Evolutionary conservation across 2,797 vertebrate genomes (phyloP).

Genomic region (Delichon dasypus): DNA sequence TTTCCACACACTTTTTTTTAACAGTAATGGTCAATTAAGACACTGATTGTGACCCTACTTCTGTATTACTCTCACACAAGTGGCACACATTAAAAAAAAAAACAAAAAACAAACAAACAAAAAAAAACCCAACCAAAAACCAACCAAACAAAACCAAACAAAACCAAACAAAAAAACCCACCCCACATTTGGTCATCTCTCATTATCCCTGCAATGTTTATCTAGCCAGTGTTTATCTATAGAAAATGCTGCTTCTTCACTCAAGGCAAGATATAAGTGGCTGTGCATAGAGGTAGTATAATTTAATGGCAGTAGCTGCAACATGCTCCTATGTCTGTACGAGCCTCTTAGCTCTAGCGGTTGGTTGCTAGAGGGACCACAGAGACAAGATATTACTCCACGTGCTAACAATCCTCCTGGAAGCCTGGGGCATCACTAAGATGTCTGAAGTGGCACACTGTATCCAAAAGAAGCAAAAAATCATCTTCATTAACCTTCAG

Average conservation of each 20-base stretch:
- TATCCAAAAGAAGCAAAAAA: neutral
- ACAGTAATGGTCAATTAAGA: neutral
- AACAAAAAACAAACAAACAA: no score
- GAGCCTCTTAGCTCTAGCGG: neutral
- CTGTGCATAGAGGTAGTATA: neutral
- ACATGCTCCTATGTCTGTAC: rapidly evolving
- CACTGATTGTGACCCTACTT: neutral
- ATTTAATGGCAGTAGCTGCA: neutral
- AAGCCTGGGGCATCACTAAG: neutral
- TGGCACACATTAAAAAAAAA: neutral
- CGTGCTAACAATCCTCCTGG: neutral
- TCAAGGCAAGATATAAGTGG: neutral
- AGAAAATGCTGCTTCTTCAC: neutral
- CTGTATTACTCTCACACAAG: neutral
- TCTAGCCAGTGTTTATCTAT: neutral
- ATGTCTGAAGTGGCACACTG: neutral
- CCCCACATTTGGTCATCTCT: neutral
- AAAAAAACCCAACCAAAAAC: no score
- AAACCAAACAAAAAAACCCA: no score
- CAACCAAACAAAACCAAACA: no score
- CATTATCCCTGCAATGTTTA: neutral
- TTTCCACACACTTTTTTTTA: constrained; percentile 32
- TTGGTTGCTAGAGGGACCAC: neutral
- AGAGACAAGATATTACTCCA: neutral
- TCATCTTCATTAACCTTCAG: neutral